Evolutionary conservation across 2,113 vertebrate genomes (phyloP).

Genomic region (Henicopernis longicauda): DNA sequence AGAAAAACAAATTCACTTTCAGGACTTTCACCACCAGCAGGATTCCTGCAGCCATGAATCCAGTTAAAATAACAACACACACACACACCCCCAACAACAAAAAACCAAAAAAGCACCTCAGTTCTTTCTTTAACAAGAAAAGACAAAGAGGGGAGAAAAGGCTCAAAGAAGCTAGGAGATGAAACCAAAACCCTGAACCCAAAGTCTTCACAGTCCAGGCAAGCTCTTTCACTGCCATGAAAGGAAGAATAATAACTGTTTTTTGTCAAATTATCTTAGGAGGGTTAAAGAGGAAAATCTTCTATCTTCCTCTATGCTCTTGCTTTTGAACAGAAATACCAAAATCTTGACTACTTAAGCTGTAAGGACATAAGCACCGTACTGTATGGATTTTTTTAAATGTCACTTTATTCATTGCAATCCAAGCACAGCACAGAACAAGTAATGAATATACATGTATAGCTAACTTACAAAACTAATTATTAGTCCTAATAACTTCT

Average conservation of each 20-base stretch:
- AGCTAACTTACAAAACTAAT: background rate
- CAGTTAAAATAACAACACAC: background rate
- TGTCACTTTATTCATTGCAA: background rate
- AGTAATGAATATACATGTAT: background rate
- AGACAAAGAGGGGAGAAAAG: background rate
- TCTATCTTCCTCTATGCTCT: background rate
- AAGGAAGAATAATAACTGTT: background rate
- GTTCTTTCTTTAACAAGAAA: background rate
- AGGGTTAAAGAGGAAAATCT: background rate
- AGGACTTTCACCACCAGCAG: background rate
- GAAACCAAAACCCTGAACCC: background rate
- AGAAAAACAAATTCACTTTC: background rate
- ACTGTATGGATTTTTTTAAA: background rate
- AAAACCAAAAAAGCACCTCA: background rate
- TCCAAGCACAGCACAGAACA: background rate
- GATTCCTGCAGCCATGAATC: background rate
- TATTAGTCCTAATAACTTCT: background rate
- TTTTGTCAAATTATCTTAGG: background rate
- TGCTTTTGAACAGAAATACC: background rate
- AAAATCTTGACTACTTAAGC: background rate
- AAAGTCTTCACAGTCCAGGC: background rate
- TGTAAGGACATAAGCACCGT: background rate
- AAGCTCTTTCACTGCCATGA: background rate
- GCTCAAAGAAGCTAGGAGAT: background rate
- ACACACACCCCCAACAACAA: background rate